Conservation (phyloP, 2,888 invertebrate species). For the Scaptomyza cyrtandrae region DNA sequence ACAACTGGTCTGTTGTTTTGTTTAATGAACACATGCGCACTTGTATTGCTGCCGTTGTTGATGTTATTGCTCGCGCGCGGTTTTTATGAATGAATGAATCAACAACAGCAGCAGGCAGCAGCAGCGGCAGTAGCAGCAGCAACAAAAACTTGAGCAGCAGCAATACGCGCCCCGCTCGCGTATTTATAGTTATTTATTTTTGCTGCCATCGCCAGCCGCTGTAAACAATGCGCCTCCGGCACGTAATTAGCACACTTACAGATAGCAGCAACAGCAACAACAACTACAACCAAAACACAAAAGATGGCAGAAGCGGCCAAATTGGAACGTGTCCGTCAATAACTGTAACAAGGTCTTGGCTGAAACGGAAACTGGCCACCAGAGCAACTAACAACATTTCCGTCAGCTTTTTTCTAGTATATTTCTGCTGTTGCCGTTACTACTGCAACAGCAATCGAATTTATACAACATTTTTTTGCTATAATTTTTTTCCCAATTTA, state of each 20-base stretch:
- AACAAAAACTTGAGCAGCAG: constrained; percentile 27
- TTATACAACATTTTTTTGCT: constrained; percentile 24
- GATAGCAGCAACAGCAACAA: constrained; percentile 36
- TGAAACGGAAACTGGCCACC: constrained; percentile 56
- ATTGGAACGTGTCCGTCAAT: constrained; percentile 76
- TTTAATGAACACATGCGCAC: constrained; percentile 59
- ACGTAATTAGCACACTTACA: constrained; percentile 78
- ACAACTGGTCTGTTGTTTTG: constrained; percentile 46
- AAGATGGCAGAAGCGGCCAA: constrained; percentile 37
- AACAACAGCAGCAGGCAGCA: constrained; percentile 25
- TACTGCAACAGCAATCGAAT: constrained; percentile 20
- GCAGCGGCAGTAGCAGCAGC: constrained; percentile 14
- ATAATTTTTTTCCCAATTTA: constrained; percentile 1
- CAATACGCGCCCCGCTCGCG: constrained; percentile 49
- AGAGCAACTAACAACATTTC: constrained; percentile 53
- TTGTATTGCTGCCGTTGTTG: constrained; percentile 38
- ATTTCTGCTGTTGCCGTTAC: constrained; percentile 2
- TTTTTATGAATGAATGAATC: constrained; percentile 74
- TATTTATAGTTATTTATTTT: constrained; percentile 71
- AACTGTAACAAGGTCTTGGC: constrained; percentile 74
- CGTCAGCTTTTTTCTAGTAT: constrained; percentile 41
- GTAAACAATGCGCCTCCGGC: constrained; percentile 77
- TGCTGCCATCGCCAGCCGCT: constrained; percentile 60
- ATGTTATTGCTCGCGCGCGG: constrained; percentile 51
- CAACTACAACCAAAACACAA: constrained; percentile 11